Conservation (phyloP, 2,797 vertebrate species). For the Leuciscus waleckii region DNA sequence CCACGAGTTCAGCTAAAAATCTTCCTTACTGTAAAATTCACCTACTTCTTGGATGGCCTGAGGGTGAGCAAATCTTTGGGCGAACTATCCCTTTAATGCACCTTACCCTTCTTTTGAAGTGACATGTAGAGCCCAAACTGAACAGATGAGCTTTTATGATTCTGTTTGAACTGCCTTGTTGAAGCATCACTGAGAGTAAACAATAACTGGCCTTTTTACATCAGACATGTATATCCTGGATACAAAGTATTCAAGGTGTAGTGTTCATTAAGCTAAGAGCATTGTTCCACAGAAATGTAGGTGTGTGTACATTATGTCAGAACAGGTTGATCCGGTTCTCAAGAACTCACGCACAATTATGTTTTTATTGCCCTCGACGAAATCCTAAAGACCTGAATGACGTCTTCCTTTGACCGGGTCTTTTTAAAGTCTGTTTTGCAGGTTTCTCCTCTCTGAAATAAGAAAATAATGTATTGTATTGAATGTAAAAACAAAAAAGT, state of each 20-base stretch:
- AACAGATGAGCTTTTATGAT: constrained; percentile 3
- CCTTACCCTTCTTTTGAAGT: neutral
- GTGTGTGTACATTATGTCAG: constrained; percentile 1
- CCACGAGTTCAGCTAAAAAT: neutral
- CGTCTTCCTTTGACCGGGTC: constrained; percentile 87
- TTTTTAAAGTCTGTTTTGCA: constrained; percentile 98
- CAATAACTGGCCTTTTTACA: neutral
- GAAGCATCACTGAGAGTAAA: constrained; percentile 1
- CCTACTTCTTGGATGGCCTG: too few species aligned
- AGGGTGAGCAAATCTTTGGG: neutral
- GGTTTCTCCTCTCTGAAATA: constrained; percentile 89
- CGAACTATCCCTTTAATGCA: neutral
- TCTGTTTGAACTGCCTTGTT: neutral
- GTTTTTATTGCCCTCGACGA: constrained; percentile 84
- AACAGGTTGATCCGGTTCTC: constrained; percentile 42
- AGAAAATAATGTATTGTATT: neutral
- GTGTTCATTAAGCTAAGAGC: neutral
- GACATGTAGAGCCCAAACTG: neutral
- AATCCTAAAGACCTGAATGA: constrained; percentile 89
- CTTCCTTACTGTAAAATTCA: too few species aligned
- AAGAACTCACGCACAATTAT: constrained; percentile 83
- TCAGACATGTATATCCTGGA: neutral
- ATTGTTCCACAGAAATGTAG: neutral
- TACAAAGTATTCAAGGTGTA: neutral
- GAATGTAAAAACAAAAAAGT: neutral